Conservation (phyloP, 2,888 invertebrate species). For the Gortyna flavago region DNA sequence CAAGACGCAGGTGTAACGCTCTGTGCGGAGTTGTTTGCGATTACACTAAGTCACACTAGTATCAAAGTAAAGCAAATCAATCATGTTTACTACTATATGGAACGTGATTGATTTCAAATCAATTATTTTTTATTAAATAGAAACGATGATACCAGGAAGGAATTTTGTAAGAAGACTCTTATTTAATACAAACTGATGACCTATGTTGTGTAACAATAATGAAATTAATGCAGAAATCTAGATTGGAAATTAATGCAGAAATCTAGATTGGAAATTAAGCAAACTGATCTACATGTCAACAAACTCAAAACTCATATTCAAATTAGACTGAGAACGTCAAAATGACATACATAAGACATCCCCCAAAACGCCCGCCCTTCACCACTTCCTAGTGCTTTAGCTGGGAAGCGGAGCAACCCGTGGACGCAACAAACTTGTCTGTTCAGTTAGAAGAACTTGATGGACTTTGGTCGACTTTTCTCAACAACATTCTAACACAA, state of each 20-base stretch:
- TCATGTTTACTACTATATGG: neutral
- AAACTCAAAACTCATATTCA: neutral
- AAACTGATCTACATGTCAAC: neutral
- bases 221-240: conserved; percentile 13
- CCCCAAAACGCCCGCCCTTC: neutral
- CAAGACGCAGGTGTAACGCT: too few relatives aligned
- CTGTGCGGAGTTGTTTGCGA: neutral
- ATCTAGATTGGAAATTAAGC: neutral
- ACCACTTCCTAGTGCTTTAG: neutral
- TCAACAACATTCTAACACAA: neutral
- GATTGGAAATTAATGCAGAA: conserved; percentile 6
- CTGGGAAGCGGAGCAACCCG: neutral
- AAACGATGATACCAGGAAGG: conserved; percentile 10
- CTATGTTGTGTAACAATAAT: neutral
- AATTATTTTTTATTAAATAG: conserved; percentile 9
- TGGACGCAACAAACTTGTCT: neutral
- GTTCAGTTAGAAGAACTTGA: neutral
- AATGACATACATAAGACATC: neutral
- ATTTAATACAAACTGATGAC: neutral
- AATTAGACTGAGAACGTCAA: neutral
- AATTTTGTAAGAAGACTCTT: neutral
- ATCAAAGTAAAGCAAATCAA: conserved; percentile 32
- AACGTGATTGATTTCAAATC: conserved; percentile 24
- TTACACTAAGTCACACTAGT: neutral
- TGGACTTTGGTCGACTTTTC: neutral